Evolutionary conservation across 2,113 vertebrate species (phyloP), one percentile per base, ranked within the genome.

Genomic region (Anolis carolinensis): DNA sequence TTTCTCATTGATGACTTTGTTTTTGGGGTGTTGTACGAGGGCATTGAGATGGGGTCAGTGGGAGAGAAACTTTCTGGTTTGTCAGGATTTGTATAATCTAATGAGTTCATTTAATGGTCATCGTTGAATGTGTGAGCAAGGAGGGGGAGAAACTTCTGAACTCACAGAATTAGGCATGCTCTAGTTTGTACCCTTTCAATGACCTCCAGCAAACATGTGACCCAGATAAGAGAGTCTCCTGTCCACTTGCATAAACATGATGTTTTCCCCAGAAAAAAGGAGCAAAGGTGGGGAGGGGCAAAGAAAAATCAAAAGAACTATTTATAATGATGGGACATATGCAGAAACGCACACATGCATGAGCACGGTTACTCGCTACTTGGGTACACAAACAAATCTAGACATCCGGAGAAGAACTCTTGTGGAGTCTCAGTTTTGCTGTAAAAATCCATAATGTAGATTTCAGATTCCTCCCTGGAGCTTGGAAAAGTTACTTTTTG

Each of bases 181-280:
- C 96, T 95, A 96, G 95, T 97, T 97, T 96, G 95, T 97, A 96
- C 96, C 95, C 95, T 96, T 96, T 95, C 93, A 96, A 95, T 96
- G 96, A 97, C 97, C 96, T 96, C 95, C 95, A 97, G 96, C 95
- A 94, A 96, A 95, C 70, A 90, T 94, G 92, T 97, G 96, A 96
- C 96, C 96, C 95, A 97, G 91, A 96, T 97, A 95, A 92, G 91
- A 95, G 86, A 95, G 92, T 93, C 93, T 96, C 86, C 94, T 95
- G 96, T 96, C 96, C 95, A 95, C 95, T 95, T 94, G 92, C 93
- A 92, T 94, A 96, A 96, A 94, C 93, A 94, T 55, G 89, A 95
- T 93, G 94, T 90, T 93, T 95, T 95, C 44, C 79, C 80, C 59
- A 93, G 94, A 96, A 95, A 95, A 96, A 95, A 95, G 95, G 95